Evolutionary conservation across 2,113 vertebrate species (phyloP), one percentile per base, ranked within the genome.

Genomic region (Hydropotes inermis): DNA sequence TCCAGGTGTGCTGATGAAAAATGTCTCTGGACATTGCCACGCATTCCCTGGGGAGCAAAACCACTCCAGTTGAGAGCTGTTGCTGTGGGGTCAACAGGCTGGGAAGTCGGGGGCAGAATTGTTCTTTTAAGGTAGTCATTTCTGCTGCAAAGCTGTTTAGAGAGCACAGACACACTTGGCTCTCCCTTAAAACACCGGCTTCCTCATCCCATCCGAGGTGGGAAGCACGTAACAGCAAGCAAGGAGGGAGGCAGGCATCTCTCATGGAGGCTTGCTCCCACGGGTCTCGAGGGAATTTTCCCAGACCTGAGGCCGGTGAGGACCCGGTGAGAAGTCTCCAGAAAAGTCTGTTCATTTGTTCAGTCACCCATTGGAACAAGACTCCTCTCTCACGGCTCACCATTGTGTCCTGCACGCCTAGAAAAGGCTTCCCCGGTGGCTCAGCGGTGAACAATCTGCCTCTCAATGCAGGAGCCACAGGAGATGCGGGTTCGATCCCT

Each of bases 221-320:
- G 6, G 3, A n/a, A 8, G 15, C 52, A 16, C 21, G 0, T 5
- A 47, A 67, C 27, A 57, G 7, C 15, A 23, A 33, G 47, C 23
- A 85, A 36, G 30, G 33, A 64, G 5, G 57, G 55, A 39, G 3
- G 14, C 3, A 2, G 9, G 45, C 39, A 27, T 13, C 5, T 27
- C 13, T 19, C 7, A 5, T 4, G 7, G 13, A 2, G 27, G 16
- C 14, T 36, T 39, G 39, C 0, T 0, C 25, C 14, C 5, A n/a
- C 1, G 10, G 43, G 15, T 45, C 45, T 39, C 15, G 21, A n/a
- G 36, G 64, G 55, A 52, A 58, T 25, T 28, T 47, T 54, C 33
- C 9, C 25, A 84, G 61, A 47, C 7, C n/a, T 17, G 33, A 50
- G 36, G 15, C 7, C 61, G 17, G 61, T n/a, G 61, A 64, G 61